A percentile compares a stretch with the other conserved stretches of the same genome.
Conservation (phyloP, 2,113 vertebrate species). For the Lucifuga dentata region DNA sequence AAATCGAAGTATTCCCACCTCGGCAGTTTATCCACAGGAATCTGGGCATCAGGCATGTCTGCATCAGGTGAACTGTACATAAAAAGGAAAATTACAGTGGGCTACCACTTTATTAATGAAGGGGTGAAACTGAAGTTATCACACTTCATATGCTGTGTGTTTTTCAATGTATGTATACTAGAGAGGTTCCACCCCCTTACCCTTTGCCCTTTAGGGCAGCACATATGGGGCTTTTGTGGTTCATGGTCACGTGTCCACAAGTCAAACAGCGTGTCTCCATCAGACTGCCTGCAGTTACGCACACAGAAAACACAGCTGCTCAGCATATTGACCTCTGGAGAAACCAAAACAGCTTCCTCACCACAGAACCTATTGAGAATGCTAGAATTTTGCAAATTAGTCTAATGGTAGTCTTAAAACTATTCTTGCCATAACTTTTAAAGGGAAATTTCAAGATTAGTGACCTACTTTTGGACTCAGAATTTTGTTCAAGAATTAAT, state of each 20-base stretch:
- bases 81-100: conserved; percentile 26
- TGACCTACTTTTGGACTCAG: not conserved
- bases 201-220: conserved; percentile 89
- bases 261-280: conserved; percentile 94
- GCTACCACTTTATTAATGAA: not conserved
- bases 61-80: conserved; percentile 87
- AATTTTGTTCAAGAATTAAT: too few species aligned
- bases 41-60: conserved; percentile 83
- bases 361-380: not conserved
- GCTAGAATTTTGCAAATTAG: too few species aligned
- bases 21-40: conserved; percentile 91
- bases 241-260: conserved; percentile 87
- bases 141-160: conserved; percentile 9
- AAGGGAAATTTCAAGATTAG: too few species aligned
- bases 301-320: conserved; percentile 44
- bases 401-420: not conserved
- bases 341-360: conserved; percentile 1
- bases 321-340: conserved; percentile 2
- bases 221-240: conserved; percentile 92
- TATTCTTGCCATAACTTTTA: not conserved
- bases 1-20: conserved; percentile 80
- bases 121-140: conserved; percentile 15
- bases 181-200: conserved; percentile 76
- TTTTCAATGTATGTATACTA: not conserved
- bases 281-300: conserved; percentile 87